Base-by-base conservation (phyloP, 2,113 vertebrate genomes). In the Riparia riparia region DNA sequence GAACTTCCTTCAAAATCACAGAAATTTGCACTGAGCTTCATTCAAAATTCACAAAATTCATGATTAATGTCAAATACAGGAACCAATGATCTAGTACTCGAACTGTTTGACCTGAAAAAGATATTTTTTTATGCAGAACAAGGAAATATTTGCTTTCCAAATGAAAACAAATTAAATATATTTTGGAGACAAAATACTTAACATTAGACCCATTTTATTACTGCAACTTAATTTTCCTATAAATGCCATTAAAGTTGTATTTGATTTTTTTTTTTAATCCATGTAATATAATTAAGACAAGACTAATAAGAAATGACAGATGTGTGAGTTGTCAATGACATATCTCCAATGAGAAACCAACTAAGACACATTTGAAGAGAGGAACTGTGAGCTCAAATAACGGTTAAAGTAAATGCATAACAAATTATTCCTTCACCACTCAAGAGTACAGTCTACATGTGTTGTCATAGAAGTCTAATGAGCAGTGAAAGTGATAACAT, bases 401-500 rank as follows among this genome's bases (percentile, higher is more conserved):
- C 28, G 3, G 20, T 61, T 82, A 34, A 84, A 94, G 6, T 44
- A 9, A 37, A 42, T 66, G 18, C 4, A 29, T 45, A 89, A 68
- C 5, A 41, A 76, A 85, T 68, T 72, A 51, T 68, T 86, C 17
- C 45, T 72, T 91, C 50, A 57, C 54, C 42, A 65, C 20, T 90
- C n/a, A 69, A 57, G 70, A 56, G 80, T 93, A 73, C 39, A 72
- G 7, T 53, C 49, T 69, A 34, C 61, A 91, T 74, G n/a, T 81
- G 65, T 93, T 93, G 82, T 20, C 50, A 58, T 21, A 80, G 73
- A 84, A 85, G 11, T 66, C 61, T 96, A 94, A 91, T 80, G 9
- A 95, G 37, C 72, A 95, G 20, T 79, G 45, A 82, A 94, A 89
- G 91, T 69, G 17, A 53, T 78, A 95, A 79, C 89, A 86, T 74